Evolutionary conservation across 1,140 invertebrate species (phyloP), one percentile per base, ranked within the genome.

Genomic region (Lasioglossum baleicum): DNA sequence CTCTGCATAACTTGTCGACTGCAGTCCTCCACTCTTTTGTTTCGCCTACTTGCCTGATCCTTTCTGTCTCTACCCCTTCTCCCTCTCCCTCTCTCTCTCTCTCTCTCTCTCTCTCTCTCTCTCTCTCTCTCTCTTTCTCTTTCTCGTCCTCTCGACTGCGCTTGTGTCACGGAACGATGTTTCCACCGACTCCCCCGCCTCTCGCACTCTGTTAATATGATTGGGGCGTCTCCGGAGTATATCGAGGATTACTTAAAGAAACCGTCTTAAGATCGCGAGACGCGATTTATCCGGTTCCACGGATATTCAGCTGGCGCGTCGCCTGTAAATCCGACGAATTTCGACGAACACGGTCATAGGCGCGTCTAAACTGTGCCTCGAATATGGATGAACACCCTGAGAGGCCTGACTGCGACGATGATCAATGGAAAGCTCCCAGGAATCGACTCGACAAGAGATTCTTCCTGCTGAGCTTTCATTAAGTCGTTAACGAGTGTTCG

Each of bases 1-100:
- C 85, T 87, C 84, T 87, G 87, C 87, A 88, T 88, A 88, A 88
- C 87, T 88, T 83, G 84, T 87, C 87, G 83, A 85, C 84, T 81
- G 79, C 87, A 85, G 84, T 86, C 80, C 82, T 81, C 81, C 81
- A 81, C 75, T 85, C 84, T 85, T 87, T 87, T 85, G 85, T 83
- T 85, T 87, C 74, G 74, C 79, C 71, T 82, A 81, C 81, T 83
- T 74, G 56, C 72, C 58, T 51, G 81, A 79, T 75, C 44, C 31
- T 48, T 64, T 15, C 20, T n/a, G 56, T n/a, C 20, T 58, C 56
- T 58, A 7, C 7, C 2, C 7, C 58, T 26, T 5, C 15, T 53
- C 17, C 17, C 5, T 2, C 51, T 20, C 51, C 17, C 51, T 20
- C 51, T 6, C 51, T 53, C 15, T 53, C 51, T 53, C 51, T 53